Base-by-base conservation (phyloP, 1,140 invertebrate genomes). In the Hycleus cichorii region DNA sequence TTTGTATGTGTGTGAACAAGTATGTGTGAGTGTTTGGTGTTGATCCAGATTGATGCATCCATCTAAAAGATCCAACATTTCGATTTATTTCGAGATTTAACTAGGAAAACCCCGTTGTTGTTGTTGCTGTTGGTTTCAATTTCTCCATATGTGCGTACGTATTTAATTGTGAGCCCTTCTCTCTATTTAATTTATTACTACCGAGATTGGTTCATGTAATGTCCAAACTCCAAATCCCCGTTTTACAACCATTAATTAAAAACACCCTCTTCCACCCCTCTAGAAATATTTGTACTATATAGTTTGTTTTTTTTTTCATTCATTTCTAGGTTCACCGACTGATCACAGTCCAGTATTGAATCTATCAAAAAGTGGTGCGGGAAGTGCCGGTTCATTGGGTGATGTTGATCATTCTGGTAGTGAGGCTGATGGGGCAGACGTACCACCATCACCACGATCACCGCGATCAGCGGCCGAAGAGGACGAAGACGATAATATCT, bases 311-410 rank as follows among this genome's bases (percentile, higher is more conserved):
- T 10, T 47, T 25, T 25, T 24, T 47, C 0, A 4, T 53, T 39
- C 9, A 53, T 39, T 59, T 64, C 58, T 70, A 91, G 90, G 89
- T 61, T 91, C 90, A 43, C 88, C 89, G 45, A 90, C 88, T 69
- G 89, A 89, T 26, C 89, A 91, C 76, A 93, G 90, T 83, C 91
- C 91, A 43, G 90, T 93, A 40, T 74, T 94, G 59, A 94, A 94
- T 74, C 77, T 94, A 12, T 93, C 90, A 3, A 93, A 94, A 76
- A 90, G 87, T 32, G 89, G 88, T 48, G 83, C 76, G 71, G 84
- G 76, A 72, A 82, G 78, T 69, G 88, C 80, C 69, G 85, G 67
- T 55, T 73, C 64, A 64, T 66, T 63, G 18, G 72, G 69, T 5
- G 72, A 74, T 52, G 81, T 77, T 63, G 81, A 83, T 59, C 81